Evolutionary conservation across 2,797 vertebrate genomes (phyloP), one percentile per base, ranked within the genome.

Genomic region (Zalophus californianus): DNA sequence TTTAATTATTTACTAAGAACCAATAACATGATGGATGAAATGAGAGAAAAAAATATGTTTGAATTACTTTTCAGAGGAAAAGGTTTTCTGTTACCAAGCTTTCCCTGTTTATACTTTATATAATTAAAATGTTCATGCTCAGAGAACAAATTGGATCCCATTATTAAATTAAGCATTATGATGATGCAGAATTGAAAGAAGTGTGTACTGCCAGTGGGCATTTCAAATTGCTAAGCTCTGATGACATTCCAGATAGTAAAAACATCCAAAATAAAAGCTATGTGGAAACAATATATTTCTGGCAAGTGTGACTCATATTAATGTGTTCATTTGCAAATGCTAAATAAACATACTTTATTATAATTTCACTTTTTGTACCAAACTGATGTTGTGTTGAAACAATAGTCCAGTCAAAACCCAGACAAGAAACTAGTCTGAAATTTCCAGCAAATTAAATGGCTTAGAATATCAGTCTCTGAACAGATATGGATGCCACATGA

Each of bases 91-190:
- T 62, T 80, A 35, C 9, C 23, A 93, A 84, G 3, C 1, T 52
- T 90, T 75, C 27, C 90, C 52, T 41, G 68, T 58, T 78, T 83
- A 58, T 29, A 56, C 80, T 95, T 96, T 94, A 75, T 15, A 38
- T 83, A 96, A 96, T 90, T 96, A 95, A 95, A 84, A 92, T 91
- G 18, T 79, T 91, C 68, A 56, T 86, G 5, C 13, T 92, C 25
- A 94, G 83, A 96, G 13, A 96, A 91, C 48, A 91, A 94, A 96
- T 79, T 92, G 50, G 35, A 94, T 77, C 1, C 14, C 32, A 58
- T 66, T 75, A 95, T 92, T 92, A 97, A 94, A 85, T 90, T 88
- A 89, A 68, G 20, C 41, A 73, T 56, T 62, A 29, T 50, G 16
- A 72, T 85, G 35, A n/a, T 73, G 11, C 64, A 66, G 80, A 92